Evolutionary conservation across 2,797 vertebrate genomes (phyloP).

Genomic region (Sebastes itinus): DNA sequence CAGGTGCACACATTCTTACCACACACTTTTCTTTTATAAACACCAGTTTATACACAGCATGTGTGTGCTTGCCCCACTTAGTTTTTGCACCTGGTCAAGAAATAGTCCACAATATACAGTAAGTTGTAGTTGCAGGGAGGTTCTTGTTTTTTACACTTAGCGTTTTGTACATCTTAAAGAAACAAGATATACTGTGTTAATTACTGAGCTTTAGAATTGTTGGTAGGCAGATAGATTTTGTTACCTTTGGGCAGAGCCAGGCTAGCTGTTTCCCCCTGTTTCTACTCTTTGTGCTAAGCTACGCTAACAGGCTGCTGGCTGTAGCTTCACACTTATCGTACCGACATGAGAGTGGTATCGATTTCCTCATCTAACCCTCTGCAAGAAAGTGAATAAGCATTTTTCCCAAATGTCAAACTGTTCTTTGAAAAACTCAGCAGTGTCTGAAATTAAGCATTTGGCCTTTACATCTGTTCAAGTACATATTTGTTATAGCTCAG

Average conservation of each 20-base stretch:
- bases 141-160: not conserved
- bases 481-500: not conserved
- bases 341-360: not conserved
- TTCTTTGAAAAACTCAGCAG: not conserved
- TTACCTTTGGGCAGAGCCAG: not conserved
- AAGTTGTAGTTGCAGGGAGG: too few relatives aligned
- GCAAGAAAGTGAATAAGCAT: not conserved
- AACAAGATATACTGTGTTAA: too few relatives aligned
- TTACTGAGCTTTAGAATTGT: too few relatives aligned
- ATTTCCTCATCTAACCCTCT: not conserved
- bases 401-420: not conserved
- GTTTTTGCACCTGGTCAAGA: not conserved
- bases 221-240: not conserved
- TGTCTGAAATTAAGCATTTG: not conserved
- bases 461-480: not conserved
- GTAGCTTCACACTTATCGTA: not conserved
- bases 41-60: not conserved
- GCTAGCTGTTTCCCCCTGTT: not conserved
- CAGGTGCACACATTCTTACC: not conserved
- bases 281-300: not conserved
- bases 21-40: not conserved
- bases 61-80: not conserved
- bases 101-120: not conserved
- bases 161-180: not conserved
- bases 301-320: not conserved